These are phyloP conservation scores for Galeruca laticollis DNA, from an alignment of 2,888 invertebrate genomes.

Conservation along the genomic window DNA sequence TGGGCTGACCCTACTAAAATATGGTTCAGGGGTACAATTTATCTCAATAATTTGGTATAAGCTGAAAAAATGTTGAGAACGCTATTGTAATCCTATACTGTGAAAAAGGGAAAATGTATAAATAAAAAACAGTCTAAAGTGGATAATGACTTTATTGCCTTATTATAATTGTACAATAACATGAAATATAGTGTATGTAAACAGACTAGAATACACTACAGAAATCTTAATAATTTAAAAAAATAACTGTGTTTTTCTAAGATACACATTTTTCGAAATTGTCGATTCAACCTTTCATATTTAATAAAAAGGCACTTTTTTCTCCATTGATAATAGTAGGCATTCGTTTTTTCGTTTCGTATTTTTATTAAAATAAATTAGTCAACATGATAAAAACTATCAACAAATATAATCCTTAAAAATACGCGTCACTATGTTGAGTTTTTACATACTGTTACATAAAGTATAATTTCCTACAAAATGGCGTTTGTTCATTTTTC, in stretches of 20 bases:
- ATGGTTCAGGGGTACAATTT: no score
- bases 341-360: constrained; percentile 1
- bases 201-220: constrained; percentile 14
- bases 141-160: constrained; percentile 7
- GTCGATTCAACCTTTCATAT: not conserved
- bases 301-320: constrained; percentile 19
- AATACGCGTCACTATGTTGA: not conserved
- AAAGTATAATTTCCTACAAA: not conserved
- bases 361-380: constrained; percentile 10
- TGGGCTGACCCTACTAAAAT: no score
- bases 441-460: not conserved
- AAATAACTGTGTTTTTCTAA: not conserved
- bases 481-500: no score
- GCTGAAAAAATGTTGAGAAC: no score
- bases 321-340: constrained; percentile 14
- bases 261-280: not conserved
- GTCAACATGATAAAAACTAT: constrained; percentile 1
- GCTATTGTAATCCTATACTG: no score
- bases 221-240: constrained; percentile 1
- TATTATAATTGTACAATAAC: constrained; percentile 12
- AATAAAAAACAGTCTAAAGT: not conserved
- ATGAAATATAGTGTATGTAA: constrained; percentile 7
- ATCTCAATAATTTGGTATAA: no score
- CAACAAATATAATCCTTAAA: not conserved
- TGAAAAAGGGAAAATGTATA: not conserved